Evolutionary conservation across 2,888 invertebrate species (phyloP), one percentile per base, ranked within the genome.

Genomic region (Machimus atricapillus): DNA sequence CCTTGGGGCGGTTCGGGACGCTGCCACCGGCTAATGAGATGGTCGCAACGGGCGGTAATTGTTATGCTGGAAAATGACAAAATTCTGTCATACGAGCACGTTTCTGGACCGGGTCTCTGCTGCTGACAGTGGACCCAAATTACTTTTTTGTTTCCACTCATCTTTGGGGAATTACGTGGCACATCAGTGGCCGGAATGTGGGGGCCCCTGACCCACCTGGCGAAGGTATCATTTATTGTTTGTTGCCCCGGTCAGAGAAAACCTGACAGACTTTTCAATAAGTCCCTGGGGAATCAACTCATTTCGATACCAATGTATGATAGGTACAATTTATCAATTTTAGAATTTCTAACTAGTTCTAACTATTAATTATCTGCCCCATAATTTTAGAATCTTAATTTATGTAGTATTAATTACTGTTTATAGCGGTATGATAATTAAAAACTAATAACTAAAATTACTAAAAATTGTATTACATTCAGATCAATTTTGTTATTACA

Each of bases 11-110:
- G 82, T 52, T 56, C 82, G 23, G 82, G 19, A 82, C 34, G 66
- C n/a, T 86, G 66, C 85, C 87, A 58, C 52, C 78, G 52, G 23
- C 86, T 87, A 86, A 86, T 87, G 87, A 82, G 87, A 77, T 86
- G 87, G 82, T 46, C 85, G 77, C 87, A 87, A 86, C 74, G 77
- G 86, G 86, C 76, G 87, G 86, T 82, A 87, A 86, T 87, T 87
- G 87, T 77, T 87, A 74, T 37, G 82, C 77, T 86, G 77, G 76
- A 76, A 87, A 81, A 81, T 82, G 86, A 81, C 76, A 52, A 86
- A 85, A 86, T 86, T 86, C 58, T 83, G 81, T 81, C 73, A 73
- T 76, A 81, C 87, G 79, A 79, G 34, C 87, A 87, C 66, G 78
- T 85, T 46, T 79, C 79, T 46, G 83, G 85, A 79, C 79, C 79